Percentiles rank a stretch among this genome's conserved stretches.
phyloP scores from a whole-genome alignment of 2,797 vertebrate species.

The Neosilurus hyrtlii region DNA sequence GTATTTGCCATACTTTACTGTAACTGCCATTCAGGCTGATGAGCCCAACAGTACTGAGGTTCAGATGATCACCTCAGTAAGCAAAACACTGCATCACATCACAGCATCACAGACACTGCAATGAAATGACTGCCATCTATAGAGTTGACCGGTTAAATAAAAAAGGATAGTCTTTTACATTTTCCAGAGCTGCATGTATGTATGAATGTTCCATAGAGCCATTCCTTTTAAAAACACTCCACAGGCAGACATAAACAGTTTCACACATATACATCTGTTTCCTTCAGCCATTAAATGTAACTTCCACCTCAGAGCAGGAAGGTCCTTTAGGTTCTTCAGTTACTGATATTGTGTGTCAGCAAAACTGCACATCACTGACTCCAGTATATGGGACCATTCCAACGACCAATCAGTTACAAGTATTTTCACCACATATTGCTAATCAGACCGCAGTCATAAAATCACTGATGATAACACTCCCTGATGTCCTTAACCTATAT shows the following conservation, averaged over 20 bases:
- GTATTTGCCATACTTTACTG: too few species aligned
- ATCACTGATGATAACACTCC: background rate
- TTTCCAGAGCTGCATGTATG: background rate
- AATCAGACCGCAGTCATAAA: slow-evolving; percentile 13
- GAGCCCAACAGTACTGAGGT: too few species aligned
- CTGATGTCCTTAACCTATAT: slow-evolving; percentile 1
- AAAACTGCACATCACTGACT: background rate
- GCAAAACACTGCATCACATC: too few species aligned
- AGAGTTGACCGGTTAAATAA: too few species aligned
- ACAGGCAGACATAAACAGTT: background rate
- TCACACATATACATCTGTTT: background rate
- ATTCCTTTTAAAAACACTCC: background rate
- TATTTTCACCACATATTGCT: background rate
- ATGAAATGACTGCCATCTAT: too few species aligned
- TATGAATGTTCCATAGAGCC: background rate
- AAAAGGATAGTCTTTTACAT: too few species aligned
- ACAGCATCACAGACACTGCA: too few species aligned
- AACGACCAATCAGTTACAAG: background rate
- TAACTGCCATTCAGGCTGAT: too few species aligned
- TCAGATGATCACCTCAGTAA: too few species aligned
- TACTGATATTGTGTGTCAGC: background rate
- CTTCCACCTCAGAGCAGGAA: too few species aligned
- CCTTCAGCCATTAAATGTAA: background rate
- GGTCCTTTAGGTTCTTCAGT: too few species aligned
- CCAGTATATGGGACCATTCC: background rate